These are phyloP conservation scores for Sander lucioperca DNA, from an alignment of 2,113 vertebrate genomes.

Conservation along the genomic window DNA sequence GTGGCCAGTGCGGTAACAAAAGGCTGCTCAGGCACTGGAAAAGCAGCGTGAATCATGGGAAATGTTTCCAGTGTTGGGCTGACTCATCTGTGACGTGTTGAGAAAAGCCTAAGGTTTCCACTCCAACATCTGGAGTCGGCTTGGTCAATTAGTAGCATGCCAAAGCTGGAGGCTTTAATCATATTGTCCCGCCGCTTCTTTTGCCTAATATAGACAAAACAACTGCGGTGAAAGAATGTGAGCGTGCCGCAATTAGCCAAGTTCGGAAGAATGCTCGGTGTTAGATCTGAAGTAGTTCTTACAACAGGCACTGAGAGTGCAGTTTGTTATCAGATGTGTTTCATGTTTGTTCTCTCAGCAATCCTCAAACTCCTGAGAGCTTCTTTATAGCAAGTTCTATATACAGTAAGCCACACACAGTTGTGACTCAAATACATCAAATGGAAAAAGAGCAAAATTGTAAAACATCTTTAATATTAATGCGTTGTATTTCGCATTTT, in stretches of 20 bases:
- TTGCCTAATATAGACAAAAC: conserved; percentile 75
- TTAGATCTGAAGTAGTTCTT: conserved; percentile 13
- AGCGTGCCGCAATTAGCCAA: conserved; percentile 13
- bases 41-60: conserved; percentile 68
- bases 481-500: conserved; percentile 1
- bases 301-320: neutral
- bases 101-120: conserved; percentile 59
- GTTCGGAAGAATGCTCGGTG: conserved; percentile 22
- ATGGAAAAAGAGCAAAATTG: neutral
- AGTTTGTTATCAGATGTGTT: conserved; percentile 33
- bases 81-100: conserved; percentile 65
- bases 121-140: conserved; percentile 72
- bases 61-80: conserved; percentile 55
- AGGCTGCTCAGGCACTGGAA: conserved; percentile 36
- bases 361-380: neutral
- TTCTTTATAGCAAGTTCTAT: neutral
- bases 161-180: conserved; percentile 54
- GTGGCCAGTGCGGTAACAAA: conserved; percentile 30
- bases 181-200: conserved; percentile 42
- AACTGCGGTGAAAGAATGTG: conserved; percentile 25
- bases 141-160: conserved; percentile 36
- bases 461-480: neutral
- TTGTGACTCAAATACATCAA: neutral
- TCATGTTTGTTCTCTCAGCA: conserved; percentile 10
- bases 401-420: neutral